phyloP scores from a whole-genome alignment of 2,888 invertebrate genomes.

The Yponomeuta evonymella region DNA sequence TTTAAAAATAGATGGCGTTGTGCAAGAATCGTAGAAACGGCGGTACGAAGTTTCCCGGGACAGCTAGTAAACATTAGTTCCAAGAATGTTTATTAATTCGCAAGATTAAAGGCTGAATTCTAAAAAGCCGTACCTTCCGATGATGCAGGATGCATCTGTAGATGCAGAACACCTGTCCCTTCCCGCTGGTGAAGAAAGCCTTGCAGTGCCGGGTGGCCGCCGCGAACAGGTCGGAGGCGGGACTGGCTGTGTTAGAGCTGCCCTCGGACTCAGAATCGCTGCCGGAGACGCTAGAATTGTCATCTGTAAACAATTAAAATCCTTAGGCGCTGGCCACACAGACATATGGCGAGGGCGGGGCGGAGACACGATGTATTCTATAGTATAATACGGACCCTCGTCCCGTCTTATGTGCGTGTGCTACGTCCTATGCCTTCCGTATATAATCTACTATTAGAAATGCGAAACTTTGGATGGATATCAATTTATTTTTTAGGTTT shows the following conservation, averaged over 20 bases:
- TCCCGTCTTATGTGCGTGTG: neutral
- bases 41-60: no score
- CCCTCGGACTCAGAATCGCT: slow-evolving; percentile 63
- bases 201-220: slow-evolving; percentile 81
- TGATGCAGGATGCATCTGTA: slow-evolving; percentile 84
- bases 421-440: neutral
- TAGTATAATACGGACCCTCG: no score
- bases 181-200: slow-evolving; percentile 82
- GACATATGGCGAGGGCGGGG: no score
- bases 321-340: neutral
- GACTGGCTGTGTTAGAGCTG: slow-evolving; percentile 33
- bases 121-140: slow-evolving; percentile 74
- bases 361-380: no score
- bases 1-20: no score
- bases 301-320: slow-evolving; percentile 39
- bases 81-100: no score
- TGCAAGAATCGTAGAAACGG: no score
- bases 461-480: no score
- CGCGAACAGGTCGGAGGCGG: slow-evolving; percentile 61
- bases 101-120: no score
- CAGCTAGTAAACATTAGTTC: no score
- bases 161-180: slow-evolving; percentile 82
- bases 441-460: neutral
- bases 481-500: no score
- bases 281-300: slow-evolving; percentile 58